Base-by-base conservation (phyloP, 35 echinoderm and acorn worm species). In the Stichopus chloronotus region DNA sequence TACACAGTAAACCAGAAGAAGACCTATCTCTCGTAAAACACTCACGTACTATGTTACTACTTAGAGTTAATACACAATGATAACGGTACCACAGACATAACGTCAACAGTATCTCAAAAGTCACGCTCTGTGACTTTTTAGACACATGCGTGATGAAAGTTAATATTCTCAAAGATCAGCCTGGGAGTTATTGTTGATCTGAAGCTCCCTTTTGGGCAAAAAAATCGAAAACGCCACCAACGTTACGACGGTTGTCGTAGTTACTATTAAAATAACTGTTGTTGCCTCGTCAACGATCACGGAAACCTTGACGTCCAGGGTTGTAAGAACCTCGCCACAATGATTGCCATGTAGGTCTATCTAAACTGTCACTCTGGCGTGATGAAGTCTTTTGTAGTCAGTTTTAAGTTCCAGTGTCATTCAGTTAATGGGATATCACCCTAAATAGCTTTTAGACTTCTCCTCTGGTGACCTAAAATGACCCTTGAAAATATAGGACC, bases 341-440 rank as follows among this genome's bases (percentile, higher is more conserved):
- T 59, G 57, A 4, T 59, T 4, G 55, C 9, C 56, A 88, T 58
- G 86, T 88, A 88, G 5, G 12, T 63, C 58, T 88, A 59, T 88
- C 8, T 25, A 58, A 2, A 61, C 55, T 59, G 58, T 61, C 55
- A 60, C 6, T 22, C 56, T 58, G 53, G 13, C 25, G 57, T 63
- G 86, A 86, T 56, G 21, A 53, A 56, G 24, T 55, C 55, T 86
- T 86, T 53, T 86, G 24, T n/a, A n/a, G n/a, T n/a, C n/a, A n/a
- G n/a, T n/a, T n/a, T n/a, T n/a, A n/a, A n/a, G n/a, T n/a, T n/a
- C n/a, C n/a, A n/a, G n/a, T n/a, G n/a, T n/a, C n/a, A n/a, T n/a
- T n/a, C n/a, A n/a, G n/a, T n/a, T n/a, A n/a, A n/a, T n/a, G n/a
- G n/a, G n/a, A n/a, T n/a, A n/a, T n/a, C n/a, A n/a, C n/a, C n/a